phyloP scores from a whole-genome alignment of 2,888 invertebrate species.

The Omphaloscelis lunosa region DNA sequence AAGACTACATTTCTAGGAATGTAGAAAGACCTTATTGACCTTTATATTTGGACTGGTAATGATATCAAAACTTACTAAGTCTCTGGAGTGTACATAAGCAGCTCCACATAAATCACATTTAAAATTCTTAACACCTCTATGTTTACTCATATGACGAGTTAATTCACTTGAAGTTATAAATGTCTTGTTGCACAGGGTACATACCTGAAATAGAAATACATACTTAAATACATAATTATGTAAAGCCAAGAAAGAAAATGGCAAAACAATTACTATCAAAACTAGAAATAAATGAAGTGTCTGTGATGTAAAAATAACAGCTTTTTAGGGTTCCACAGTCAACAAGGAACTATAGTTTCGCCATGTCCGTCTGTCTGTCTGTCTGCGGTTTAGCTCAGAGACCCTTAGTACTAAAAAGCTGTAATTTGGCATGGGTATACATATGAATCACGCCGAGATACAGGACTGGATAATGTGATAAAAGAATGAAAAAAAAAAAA shows the following conservation, averaged over 20 bases:
- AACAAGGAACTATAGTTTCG: too few species aligned
- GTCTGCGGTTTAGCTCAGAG: too few species aligned
- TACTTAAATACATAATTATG: not conserved
- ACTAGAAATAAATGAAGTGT: too few species aligned
- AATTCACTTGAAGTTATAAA: constrained; percentile 92
- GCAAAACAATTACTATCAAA: not conserved
- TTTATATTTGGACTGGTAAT: not conserved
- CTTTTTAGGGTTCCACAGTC: too few species aligned
- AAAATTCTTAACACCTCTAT: constrained; percentile 90
- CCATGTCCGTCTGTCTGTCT: too few species aligned
- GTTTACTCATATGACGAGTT: constrained; percentile 91
- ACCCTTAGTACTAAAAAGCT: too few species aligned
- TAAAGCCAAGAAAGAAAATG: not conserved
- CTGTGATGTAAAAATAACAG: too few species aligned
- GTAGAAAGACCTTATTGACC: not conserved
- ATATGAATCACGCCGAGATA: too few species aligned
- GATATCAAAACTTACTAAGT: constrained; percentile 84
- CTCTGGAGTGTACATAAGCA: constrained; percentile 90
- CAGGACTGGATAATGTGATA: too few species aligned
- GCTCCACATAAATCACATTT: constrained; percentile 91
- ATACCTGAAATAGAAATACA: constrained; percentile 77
- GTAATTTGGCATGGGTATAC: too few species aligned
- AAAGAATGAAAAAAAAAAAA: too few species aligned
- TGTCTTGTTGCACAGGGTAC: constrained; percentile 90
- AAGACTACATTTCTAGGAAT: not conserved